phyloP scores from a whole-genome alignment of 2,888 invertebrate genomes.

The Didymodactylos carnosus region DNA sequence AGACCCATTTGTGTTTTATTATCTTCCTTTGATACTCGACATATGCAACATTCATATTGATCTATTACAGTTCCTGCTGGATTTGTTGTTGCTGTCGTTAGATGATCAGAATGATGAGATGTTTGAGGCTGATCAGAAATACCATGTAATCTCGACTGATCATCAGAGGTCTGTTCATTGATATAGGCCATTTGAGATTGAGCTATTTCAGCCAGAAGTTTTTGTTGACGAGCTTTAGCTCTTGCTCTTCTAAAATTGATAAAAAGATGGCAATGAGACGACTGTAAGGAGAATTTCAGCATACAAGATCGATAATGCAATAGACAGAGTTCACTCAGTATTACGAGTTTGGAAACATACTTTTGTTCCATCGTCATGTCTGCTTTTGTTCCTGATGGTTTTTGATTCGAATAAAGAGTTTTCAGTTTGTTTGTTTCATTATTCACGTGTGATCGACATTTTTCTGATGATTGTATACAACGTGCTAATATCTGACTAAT shows the following conservation, averaged over 20 bases:
- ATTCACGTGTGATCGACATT: not conserved
- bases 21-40: slow-evolving; percentile 50
- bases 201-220: slow-evolving; percentile 77
- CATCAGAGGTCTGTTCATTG: slow-evolving; percentile 40
- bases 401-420: not conserved
- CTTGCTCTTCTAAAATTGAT: slow-evolving; percentile 40
- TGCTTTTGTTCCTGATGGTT: not conserved
- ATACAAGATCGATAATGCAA: not conserved
- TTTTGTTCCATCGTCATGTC: slow-evolving; percentile 1
- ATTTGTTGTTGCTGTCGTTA: not conserved
- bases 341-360: not conserved
- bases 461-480: not conserved
- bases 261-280: not conserved
- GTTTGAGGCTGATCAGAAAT: too few species aligned
- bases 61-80: not conserved
- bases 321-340: not conserved
- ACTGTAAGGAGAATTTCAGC: not conserved
- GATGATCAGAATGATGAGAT: not conserved
- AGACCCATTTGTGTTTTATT: not conserved
- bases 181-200: slow-evolving; percentile 72
- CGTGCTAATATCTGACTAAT: not conserved
- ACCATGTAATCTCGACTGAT: not conserved
- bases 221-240: slow-evolving; percentile 69
- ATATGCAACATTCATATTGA: slow-evolving; percentile 74
- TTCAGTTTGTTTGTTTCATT: slow-evolving; percentile 3